Evolutionary conservation across 2,888 invertebrate species (phyloP).

Genomic region (Parochlus steinenii): DNA sequence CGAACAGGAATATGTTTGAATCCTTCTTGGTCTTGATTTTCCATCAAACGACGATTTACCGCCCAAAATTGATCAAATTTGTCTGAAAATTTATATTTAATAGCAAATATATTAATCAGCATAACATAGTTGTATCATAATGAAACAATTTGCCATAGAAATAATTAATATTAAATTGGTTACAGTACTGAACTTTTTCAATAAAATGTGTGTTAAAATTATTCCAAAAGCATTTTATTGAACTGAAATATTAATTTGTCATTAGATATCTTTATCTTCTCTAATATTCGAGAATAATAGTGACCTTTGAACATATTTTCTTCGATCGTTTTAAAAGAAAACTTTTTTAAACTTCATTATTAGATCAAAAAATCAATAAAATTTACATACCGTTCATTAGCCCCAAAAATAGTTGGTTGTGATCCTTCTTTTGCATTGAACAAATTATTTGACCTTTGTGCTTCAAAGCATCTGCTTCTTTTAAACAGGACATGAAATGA

Average conservation of each 20-base stretch:
- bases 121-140: conserved; percentile 4
- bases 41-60: conserved; percentile 90
- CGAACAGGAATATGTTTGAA: conserved; percentile 84
- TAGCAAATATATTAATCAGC: conserved; percentile 10
- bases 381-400: conserved; percentile 61
- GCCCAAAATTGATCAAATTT: conserved; percentile 99
- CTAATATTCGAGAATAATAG: no score
- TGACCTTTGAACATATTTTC: no score
- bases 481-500: conserved; percentile 86
- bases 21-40: conserved; percentile 59
- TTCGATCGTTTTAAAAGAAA: no score
- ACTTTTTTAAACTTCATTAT: not conserved
- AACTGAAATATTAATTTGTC: no score
- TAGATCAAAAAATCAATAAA: not conserved
- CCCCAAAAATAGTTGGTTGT: conserved; percentile 90
- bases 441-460: conserved; percentile 81
- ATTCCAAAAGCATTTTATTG: no score
- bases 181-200: no score
- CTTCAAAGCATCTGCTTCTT: conserved; percentile 97
- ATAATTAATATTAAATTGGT: conserved; percentile 1
- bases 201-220: no score
- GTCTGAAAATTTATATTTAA: conserved; percentile 41
- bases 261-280: no score
- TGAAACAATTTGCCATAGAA: conserved; percentile 2
- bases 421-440: conserved; percentile 90